These are phyloP conservation scores for Drosophila parabipectinata DNA, from an alignment of 1,140 invertebrate genomes.

Conservation along the genomic window DNA sequence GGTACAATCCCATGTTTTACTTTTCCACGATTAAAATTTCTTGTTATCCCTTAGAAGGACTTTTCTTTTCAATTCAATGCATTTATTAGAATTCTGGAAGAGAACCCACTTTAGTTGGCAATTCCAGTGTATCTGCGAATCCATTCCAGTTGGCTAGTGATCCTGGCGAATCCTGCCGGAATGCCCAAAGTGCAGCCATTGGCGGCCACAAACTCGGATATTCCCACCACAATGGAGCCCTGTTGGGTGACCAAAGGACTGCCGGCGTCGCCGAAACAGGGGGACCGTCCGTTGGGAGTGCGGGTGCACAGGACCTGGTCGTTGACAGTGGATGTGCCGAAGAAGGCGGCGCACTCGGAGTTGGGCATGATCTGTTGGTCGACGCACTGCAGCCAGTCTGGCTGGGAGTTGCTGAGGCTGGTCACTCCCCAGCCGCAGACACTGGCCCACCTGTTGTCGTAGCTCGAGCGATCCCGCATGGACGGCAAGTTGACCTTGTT, in stretches of 20 bases:
- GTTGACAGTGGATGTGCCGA: background rate
- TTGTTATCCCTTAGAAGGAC: background rate
- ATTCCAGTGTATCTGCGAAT: conserved; percentile 49
- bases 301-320: conserved; percentile 46
- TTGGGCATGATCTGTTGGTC: conserved; percentile 54
- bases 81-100: background rate
- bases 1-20: background rate
- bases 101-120: conserved; percentile 14
- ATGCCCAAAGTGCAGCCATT: conserved; percentile 47
- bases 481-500: conserved; percentile 27
- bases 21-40: conserved; percentile 6
- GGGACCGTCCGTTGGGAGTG: conserved; percentile 41
- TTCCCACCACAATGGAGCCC: conserved; percentile 37
- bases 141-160: conserved; percentile 52
- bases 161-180: conserved; percentile 52
- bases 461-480: conserved; percentile 13
- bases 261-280: conserved; percentile 54
- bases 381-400: conserved; percentile 57
- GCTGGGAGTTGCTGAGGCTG: background rate
- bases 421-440: conserved; percentile 60
- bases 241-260: conserved; percentile 47
- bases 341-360: conserved; percentile 30
- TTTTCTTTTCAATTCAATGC: background rate
- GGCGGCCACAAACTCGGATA: conserved; percentile 46
- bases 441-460: conserved; percentile 23